Evolutionary conservation across 2,797 vertebrate genomes (phyloP).

Genomic region (Ctenosaura bakeri): DNA sequence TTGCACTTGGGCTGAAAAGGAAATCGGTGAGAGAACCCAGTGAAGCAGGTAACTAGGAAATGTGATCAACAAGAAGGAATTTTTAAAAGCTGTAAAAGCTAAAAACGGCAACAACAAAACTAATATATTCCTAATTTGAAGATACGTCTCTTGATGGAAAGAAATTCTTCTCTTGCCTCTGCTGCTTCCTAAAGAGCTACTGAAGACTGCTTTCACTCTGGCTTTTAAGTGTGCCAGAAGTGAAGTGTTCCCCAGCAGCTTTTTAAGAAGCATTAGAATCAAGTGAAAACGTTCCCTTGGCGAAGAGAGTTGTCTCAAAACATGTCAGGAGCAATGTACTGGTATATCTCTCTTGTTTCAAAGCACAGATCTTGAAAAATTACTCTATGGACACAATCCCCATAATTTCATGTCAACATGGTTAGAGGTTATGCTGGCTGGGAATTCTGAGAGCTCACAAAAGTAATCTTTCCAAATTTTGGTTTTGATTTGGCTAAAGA

Average conservation of each 20-base stretch:
- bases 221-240: not conserved
- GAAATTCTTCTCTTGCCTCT: not conserved
- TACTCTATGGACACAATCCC: not conserved
- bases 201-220: not conserved
- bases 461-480: not conserved
- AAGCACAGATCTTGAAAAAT: not conserved
- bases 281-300: not conserved
- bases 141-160: not conserved
- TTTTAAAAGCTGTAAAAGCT: not conserved
- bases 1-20: not conserved
- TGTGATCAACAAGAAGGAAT: not conserved
- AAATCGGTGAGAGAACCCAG: not conserved
- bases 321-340: not conserved
- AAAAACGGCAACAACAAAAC: not conserved
- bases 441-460: not conserved
- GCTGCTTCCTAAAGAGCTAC: not conserved
- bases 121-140: not conserved
- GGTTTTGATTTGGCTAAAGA: not conserved
- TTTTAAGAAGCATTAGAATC: not conserved
- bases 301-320: not conserved
- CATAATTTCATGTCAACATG: not conserved
- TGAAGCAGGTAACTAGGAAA: not conserved
- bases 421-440: not conserved
- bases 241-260: not conserved
- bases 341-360: not conserved